A percentile compares a stretch with the other conserved stretches of the same genome.
Evolutionary conservation across 2,113 vertebrate species (phyloP).

Genomic region (Mobula hypostoma): DNA sequence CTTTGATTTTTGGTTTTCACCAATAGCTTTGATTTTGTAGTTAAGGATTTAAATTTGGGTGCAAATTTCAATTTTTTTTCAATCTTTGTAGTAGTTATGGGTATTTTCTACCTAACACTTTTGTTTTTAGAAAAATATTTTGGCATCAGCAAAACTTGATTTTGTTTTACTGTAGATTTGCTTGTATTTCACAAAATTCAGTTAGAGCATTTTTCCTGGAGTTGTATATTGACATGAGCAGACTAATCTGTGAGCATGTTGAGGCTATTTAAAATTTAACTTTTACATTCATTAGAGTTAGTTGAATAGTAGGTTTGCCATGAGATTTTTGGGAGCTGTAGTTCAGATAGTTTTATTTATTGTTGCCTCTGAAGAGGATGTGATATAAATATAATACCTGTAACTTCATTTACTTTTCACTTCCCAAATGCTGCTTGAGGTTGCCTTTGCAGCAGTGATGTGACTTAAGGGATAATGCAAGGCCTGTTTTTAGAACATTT

Average conservation of each 20-base stretch:
- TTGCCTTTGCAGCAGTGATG: neutral
- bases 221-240: neutral
- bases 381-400: neutral
- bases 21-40: neutral
- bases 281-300: neutral
- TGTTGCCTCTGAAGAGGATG: neutral
- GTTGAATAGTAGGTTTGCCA: neutral
- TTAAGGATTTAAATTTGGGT: neutral
- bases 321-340: neutral
- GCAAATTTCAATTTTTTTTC: no score
- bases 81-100: no score
- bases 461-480: neutral
- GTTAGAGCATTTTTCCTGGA: neutral
- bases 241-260: neutral
- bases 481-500: no score
- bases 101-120: neutral
- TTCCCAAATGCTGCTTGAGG: neutral
- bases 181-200: neutral
- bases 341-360: neutral
- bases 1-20: neutral
- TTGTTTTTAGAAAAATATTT: neutral
- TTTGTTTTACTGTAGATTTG: neutral
- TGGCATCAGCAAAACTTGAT: neutral
- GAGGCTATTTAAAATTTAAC: neutral
- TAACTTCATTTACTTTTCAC: neutral